Evolutionary conservation across 2,888 invertebrate genomes (phyloP).

Genomic region (Escarpia spicata): DNA sequence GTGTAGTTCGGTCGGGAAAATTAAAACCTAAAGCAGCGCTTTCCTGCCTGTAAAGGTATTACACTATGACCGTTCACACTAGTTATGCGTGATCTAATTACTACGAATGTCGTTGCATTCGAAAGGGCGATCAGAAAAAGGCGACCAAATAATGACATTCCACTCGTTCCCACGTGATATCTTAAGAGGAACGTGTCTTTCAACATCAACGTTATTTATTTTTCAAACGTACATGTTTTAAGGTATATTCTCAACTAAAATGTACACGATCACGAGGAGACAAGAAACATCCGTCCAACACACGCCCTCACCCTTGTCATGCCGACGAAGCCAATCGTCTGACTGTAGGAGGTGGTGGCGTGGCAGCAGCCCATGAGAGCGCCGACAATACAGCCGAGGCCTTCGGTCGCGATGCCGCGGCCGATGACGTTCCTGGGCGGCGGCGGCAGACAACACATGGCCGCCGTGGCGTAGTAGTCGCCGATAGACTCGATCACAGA

Average conservation of each 20-base stretch:
- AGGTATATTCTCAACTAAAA: too few relatives aligned
- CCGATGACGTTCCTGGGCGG: conserved; percentile 29
- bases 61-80: too few relatives aligned
- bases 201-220: too few relatives aligned
- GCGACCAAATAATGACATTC: too few relatives aligned
- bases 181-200: too few relatives aligned
- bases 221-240: too few relatives aligned
- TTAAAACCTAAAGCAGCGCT: too few relatives aligned
- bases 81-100: too few relatives aligned
- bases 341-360: conserved; percentile 86
- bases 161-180: too few relatives aligned
- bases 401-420: conserved; percentile 61
- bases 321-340: conserved; percentile 87
- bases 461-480: conserved; percentile 26
- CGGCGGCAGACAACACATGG: conserved; percentile 19
- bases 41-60: too few relatives aligned
- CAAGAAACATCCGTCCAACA: background rate
- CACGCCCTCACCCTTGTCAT: conserved; percentile 74
- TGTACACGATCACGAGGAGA: background rate
- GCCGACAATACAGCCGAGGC: background rate
- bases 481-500: conserved; percentile 26
- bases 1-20: too few relatives aligned
- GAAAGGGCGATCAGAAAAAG: too few relatives aligned
- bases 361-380: conserved; percentile 82
- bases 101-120: background rate